A percentile compares a stretch with the other conserved stretches of the same genome.
phyloP scores from a whole-genome alignment of 2,113 vertebrate genomes.

The Cisticola juncidis region DNA sequence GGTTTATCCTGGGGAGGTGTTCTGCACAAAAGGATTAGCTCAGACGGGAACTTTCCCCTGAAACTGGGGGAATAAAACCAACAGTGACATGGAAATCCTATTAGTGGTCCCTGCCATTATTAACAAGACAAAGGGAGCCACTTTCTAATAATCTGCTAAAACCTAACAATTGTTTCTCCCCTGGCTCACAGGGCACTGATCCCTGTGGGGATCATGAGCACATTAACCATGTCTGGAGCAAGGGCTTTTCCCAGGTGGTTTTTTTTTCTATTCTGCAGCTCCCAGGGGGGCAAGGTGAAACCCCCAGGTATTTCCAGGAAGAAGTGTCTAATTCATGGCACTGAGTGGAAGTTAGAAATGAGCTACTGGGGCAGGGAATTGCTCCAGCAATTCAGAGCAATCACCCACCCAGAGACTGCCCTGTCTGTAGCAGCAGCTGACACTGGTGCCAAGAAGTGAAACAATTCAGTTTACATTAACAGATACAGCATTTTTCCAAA shows the following conservation, averaged over 20 bases:
- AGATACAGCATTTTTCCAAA: not conserved
- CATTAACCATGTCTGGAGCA: not conserved
- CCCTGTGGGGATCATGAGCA: not conserved
- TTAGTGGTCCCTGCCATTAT: slow-evolving; percentile 7
- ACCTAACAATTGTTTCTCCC: not conserved
- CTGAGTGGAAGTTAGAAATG: not conserved
- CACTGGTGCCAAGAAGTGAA: not conserved
- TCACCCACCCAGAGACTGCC: not conserved
- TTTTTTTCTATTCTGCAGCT: not conserved
- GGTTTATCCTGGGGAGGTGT: not conserved
- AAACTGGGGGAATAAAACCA: slow-evolving; percentile 27
- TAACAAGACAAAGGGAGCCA: not conserved
- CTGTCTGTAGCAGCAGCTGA: not conserved
- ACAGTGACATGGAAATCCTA: slow-evolving; percentile 9
- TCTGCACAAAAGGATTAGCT: slow-evolving; percentile 40
- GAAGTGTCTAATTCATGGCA: not conserved
- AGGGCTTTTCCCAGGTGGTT: not conserved
- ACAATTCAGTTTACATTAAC: not conserved
- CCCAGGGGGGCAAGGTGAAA: not conserved
- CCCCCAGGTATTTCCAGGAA: not conserved
- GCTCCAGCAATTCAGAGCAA: not conserved
- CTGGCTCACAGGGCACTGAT: not conserved
- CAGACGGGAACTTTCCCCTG: slow-evolving; percentile 4
- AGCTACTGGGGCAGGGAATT: not conserved
- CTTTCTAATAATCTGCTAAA: slow-evolving; percentile 29